phyloP scores from a whole-genome alignment of 2,113 vertebrate genomes.

The Apodemus speciosus region DNA sequence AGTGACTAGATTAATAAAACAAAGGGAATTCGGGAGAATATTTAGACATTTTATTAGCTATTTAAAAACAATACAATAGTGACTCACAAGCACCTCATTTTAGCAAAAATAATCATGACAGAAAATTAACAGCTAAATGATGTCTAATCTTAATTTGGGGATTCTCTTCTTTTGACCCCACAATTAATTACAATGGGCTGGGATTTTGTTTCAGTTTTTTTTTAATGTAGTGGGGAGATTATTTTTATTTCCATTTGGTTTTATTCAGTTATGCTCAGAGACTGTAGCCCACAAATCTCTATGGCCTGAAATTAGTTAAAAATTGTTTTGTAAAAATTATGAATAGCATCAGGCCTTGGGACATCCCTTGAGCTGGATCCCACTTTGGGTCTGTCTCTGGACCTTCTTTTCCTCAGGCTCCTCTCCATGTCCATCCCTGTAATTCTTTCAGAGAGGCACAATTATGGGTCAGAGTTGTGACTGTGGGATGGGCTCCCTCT shows the following conservation, averaged over 20 bases:
- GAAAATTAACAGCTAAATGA: conserved; percentile 60
- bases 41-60: conserved; percentile 69
- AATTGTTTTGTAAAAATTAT: neutral
- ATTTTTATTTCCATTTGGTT: neutral
- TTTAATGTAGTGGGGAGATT: neutral
- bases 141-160: conserved; percentile 47
- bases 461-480: too few relatives aligned
- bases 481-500: too few relatives aligned
- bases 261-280: neutral
- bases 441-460: too few relatives aligned
- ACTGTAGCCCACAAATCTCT: neutral
- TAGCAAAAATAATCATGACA: conserved; percentile 24
- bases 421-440: too few relatives aligned
- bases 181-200: neutral
- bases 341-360: too few relatives aligned
- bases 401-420: too few relatives aligned
- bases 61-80: conserved; percentile 64
- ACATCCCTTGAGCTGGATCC: too few relatives aligned
- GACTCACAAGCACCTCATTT: conserved; percentile 22
- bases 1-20: conserved; percentile 70
- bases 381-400: too few relatives aligned
- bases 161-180: conserved; percentile 1
- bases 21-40: conserved; percentile 72
- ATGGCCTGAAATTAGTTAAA: neutral
- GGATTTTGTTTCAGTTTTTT: neutral